A percentile compares a stretch with the other conserved stretches of the same genome.
phyloP scores from a whole-genome alignment of 2,888 invertebrate species.

The Amblyjoppa proteus region DNA sequence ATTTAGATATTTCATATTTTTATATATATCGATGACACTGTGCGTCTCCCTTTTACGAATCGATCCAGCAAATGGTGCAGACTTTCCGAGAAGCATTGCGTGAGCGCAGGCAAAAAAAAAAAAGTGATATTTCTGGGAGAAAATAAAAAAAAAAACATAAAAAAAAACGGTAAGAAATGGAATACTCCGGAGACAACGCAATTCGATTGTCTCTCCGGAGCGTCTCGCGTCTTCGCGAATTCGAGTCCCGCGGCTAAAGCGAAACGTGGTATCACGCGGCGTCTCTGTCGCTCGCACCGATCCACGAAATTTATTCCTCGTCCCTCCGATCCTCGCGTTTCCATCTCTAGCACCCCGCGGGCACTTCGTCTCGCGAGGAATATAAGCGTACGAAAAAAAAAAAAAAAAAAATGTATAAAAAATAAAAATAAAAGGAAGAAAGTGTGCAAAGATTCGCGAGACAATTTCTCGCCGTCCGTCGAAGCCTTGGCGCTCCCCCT shows the following conservation, averaged over 20 bases:
- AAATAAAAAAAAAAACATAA: background rate
- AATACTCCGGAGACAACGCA: background rate
- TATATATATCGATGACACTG: too few species aligned
- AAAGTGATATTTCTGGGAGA: background rate
- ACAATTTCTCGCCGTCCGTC: conserved; percentile 3
- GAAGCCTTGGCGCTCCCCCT: background rate
- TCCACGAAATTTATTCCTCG: conserved; percentile 41
- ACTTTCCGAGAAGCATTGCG: conserved; percentile 5
- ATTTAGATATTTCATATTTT: too few species aligned
- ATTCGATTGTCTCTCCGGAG: background rate
- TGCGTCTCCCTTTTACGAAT: background rate
- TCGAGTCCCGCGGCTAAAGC: conserved; percentile 2
- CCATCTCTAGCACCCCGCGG: background rate
- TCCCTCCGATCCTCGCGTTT: background rate
- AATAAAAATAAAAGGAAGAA: background rate
- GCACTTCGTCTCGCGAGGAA: conserved; percentile 4
- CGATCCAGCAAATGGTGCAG: background rate
- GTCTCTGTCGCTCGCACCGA: conserved; percentile 25
- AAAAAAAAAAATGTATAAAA: too few species aligned
- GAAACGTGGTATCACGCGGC: conserved; percentile 11
- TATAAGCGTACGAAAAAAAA: conserved; percentile 7
- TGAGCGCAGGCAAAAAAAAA: background rate
- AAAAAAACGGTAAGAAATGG: background rate
- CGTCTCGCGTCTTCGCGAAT: conserved; percentile 10
- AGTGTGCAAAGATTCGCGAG: conserved; percentile 8